phyloP scores from a whole-genome alignment of 2,113 vertebrate species.

The Lamprologus ornatipinnis region DNA sequence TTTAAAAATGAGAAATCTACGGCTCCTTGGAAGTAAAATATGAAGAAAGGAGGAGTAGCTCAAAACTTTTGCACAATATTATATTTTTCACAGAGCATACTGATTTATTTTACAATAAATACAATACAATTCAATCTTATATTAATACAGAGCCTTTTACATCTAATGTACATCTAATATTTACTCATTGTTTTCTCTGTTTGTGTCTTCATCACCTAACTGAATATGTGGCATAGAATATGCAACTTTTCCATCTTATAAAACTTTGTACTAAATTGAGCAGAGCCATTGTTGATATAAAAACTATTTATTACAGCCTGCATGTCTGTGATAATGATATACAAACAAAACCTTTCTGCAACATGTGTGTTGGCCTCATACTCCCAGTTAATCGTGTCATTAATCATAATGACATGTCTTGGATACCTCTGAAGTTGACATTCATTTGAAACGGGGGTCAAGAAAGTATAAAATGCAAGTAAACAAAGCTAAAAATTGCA shows the following conservation, averaged over 20 bases:
- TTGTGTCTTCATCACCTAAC: not conserved
- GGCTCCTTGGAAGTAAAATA: not conserved
- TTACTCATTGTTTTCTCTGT: not conserved
- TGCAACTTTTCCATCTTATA: not conserved
- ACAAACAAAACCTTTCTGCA: not conserved
- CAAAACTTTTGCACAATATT: not conserved
- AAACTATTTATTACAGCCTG: not conserved
- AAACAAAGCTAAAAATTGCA: not conserved
- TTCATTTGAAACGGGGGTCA: not conserved
- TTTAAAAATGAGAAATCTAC: not conserved
- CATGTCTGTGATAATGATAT: not conserved
- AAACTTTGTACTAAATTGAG: not conserved
- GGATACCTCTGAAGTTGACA: not conserved
- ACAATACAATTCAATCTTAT: not conserved
- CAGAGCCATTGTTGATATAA: not conserved
- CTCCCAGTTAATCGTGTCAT: not conserved
- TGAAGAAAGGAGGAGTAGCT: not conserved
- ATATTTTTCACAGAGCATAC: not conserved
- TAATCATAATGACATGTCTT: not conserved
- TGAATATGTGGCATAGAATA: not conserved
- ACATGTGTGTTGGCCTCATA: not conserved
- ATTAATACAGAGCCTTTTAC: not conserved
- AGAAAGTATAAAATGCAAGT: not conserved
- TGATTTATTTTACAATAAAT: not conserved
- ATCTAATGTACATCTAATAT: not conserved